These are phyloP conservation scores for Oithona nana DNA, from an alignment of 2,888 invertebrate genomes.

Conservation along the genomic window DNA sequence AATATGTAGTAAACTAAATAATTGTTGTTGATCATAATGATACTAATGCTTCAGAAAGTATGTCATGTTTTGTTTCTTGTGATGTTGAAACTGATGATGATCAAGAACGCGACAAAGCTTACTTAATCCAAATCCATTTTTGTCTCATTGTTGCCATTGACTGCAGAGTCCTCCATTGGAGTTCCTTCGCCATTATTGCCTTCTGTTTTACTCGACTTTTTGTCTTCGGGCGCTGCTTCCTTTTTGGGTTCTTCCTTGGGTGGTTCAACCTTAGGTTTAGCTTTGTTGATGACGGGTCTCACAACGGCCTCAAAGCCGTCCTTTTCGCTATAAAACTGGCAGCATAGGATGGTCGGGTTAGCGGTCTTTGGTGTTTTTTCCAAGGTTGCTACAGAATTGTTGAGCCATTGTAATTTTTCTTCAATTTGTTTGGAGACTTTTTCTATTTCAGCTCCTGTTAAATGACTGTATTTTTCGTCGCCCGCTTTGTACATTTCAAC, in stretches of 20 bases:
- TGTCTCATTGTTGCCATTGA: background rate
- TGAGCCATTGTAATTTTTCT: conserved; percentile 60
- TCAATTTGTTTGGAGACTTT: conserved; percentile 48
- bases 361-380: conserved; percentile 44
- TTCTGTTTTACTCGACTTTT: background rate
- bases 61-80: no score
- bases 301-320: conserved; percentile 34
- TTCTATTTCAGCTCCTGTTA: conserved; percentile 48
- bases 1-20: no score
- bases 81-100: no score
- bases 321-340: conserved; percentile 9
- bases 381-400: conserved; percentile 47
- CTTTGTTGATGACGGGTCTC: conserved; percentile 61
- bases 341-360: conserved; percentile 51
- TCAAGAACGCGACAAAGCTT: no score
- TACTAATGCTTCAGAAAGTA: no score
- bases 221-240: background rate
- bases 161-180: background rate
- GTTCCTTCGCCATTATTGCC: background rate
- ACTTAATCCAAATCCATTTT: background rate
- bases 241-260: conserved; percentile 4
- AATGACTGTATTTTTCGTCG: conserved; percentile 54
- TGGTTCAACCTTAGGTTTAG: conserved; percentile 49
- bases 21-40: no score
- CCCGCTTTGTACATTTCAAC: conserved; percentile 41